Evolutionary conservation across 1,140 invertebrate genomes (phyloP).

Genomic region (Zophobas morio): DNA sequence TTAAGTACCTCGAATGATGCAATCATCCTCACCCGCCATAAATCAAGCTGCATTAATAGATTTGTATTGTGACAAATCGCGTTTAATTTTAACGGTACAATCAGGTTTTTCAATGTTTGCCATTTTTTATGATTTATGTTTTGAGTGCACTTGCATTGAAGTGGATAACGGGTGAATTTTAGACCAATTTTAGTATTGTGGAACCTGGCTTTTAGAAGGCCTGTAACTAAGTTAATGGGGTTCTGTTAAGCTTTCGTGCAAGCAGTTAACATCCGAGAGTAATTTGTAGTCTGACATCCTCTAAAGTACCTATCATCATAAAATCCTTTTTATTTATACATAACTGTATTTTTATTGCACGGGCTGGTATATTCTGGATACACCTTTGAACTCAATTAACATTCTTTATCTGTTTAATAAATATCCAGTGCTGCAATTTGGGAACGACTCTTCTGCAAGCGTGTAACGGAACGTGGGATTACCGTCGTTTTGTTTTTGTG

Average conservation of each 20-base stretch:
- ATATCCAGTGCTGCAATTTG: constrained; percentile 25
- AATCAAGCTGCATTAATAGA: too few relatives aligned
- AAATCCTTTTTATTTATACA: constrained; percentile 31
- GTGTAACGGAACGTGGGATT: too few relatives aligned
- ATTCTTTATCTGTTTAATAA: constrained; percentile 25
- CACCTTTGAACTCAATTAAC: constrained; percentile 36
- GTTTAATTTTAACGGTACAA: too few relatives aligned
- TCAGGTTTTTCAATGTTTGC: too few relatives aligned
- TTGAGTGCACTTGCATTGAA: too few relatives aligned
- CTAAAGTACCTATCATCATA: constrained; percentile 33
- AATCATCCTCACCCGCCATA: too few relatives aligned
- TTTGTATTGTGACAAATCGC: too few relatives aligned
- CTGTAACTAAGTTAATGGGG: background rate
- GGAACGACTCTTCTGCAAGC: constrained; percentile 6
- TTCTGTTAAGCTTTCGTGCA: background rate
- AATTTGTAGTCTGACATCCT: constrained; percentile 21
- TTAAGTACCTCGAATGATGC: too few relatives aligned
- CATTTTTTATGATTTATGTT: too few relatives aligned
- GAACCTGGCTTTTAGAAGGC: background rate
- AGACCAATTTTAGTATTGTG: too few relatives aligned
- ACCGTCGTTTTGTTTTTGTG: too few relatives aligned
- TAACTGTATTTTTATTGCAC: constrained; percentile 33
- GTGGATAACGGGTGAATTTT: too few relatives aligned
- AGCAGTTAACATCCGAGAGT: constrained; percentile 16
- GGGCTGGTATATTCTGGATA: constrained; percentile 18